phyloP scores from a whole-genome alignment of 1,140 invertebrate genomes.

The Scylla paramamosain region DNA sequence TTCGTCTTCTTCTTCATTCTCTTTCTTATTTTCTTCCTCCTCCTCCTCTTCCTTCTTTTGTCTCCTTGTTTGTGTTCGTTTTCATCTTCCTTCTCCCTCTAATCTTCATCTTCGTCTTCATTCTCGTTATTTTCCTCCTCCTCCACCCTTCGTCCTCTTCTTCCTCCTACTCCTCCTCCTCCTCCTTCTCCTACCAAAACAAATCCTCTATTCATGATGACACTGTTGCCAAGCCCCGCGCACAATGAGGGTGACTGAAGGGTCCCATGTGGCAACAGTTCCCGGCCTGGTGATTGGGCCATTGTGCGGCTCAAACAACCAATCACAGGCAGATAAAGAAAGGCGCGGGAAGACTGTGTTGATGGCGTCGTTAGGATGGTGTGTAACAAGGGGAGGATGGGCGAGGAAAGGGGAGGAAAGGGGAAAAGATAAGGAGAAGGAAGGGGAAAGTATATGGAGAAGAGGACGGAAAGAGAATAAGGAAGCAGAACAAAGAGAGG shows the following conservation, averaged over 20 bases:
- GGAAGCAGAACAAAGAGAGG: neutral
- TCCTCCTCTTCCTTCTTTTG: neutral
- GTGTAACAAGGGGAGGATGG: slow-evolving; percentile 30
- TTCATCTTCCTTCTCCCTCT: neutral
- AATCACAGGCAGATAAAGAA: slow-evolving; percentile 70
- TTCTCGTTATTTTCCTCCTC: neutral
- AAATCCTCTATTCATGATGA: slow-evolving; percentile 23
- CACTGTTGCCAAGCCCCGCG: slow-evolving; percentile 39
- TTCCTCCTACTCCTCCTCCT: neutral
- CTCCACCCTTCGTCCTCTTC: neutral
- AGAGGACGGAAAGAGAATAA: neutral
- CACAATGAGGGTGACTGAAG: slow-evolving; percentile 30
- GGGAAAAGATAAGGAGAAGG: neutral
- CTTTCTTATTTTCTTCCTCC: neutral
- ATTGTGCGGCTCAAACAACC: slow-evolving; percentile 53
- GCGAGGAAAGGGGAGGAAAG: neutral
- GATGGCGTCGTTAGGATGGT: slow-evolving; percentile 62
- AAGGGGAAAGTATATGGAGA: too few relatives aligned
- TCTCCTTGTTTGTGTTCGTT: neutral
- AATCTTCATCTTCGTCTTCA: neutral
- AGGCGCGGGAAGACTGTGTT: slow-evolving; percentile 43
- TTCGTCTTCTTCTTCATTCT: neutral
- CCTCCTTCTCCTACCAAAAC: neutral
- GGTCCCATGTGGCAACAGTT: slow-evolving; percentile 39
- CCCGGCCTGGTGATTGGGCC: neutral